These are phyloP conservation scores for Formica aserva DNA, from an alignment of 2,888 invertebrate species.

Conservation along the genomic window DNA sequence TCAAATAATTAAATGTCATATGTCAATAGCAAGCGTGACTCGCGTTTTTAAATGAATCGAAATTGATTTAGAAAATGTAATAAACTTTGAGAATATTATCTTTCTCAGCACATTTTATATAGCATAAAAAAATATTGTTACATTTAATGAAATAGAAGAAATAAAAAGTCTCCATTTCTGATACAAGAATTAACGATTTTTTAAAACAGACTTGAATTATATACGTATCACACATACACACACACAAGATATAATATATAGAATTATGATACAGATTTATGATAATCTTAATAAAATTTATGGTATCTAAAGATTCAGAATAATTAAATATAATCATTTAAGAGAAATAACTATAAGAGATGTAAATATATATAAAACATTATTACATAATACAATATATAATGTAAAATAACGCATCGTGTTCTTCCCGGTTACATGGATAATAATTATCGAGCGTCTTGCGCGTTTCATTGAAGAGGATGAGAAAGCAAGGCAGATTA, in stretches of 20 bases:
- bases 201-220: neutral
- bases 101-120: neutral
- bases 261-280: neutral
- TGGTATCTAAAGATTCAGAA: neutral
- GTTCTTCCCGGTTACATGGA: slow-evolving; percentile 4
- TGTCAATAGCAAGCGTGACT: neutral
- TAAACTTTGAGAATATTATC: neutral
- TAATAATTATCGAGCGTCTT: neutral
- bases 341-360: neutral
- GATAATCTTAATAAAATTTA: neutral
- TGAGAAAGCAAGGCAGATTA: slow-evolving; percentile 51
- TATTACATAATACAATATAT: neutral
- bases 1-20: neutral
- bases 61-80: neutral
- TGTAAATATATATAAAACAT: neutral
- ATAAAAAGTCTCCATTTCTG: neutral
- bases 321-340: slow-evolving; percentile 10
- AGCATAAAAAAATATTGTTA: neutral
- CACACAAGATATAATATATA: neutral
- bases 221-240: too few relatives aligned
- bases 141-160: neutral
- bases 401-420: neutral
- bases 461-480: slow-evolving; percentile 29
- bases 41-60: neutral
- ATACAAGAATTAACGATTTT: neutral